These are phyloP conservation scores for Raja brachyura DNA, from an alignment of 2,113 vertebrate species.

Conservation along the genomic window DNA sequence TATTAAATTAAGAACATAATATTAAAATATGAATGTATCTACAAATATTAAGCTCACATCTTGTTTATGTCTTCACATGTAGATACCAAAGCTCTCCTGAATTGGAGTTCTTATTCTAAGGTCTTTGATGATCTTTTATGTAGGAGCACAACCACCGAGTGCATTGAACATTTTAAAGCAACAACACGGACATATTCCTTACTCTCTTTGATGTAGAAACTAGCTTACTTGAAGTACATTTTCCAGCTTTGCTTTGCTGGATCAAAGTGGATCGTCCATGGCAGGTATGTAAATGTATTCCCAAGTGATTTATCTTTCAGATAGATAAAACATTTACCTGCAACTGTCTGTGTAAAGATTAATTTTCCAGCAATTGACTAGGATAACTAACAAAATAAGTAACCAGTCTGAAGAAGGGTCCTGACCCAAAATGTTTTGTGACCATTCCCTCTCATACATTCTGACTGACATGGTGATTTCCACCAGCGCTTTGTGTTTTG, in stretches of 20 bases:
- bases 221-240: not conserved
- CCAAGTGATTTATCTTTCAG: not conserved
- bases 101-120: not conserved
- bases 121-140: slow-evolving; percentile 6
- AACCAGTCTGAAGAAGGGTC: no score
- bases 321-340: not conserved
- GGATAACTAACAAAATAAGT: not conserved
- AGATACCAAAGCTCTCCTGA: not conserved
- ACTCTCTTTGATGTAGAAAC: not conserved
- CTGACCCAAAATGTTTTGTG: no score
- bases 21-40: not conserved
- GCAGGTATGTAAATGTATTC: not conserved
- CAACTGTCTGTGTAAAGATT: not conserved
- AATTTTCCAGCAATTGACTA: not conserved
- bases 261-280: slow-evolving; percentile 14
- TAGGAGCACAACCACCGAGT: not conserved
- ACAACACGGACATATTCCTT: not conserved
- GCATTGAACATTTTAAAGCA: not conserved
- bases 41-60: not conserved
- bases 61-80: not conserved
- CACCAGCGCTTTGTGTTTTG: no score
- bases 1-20: not conserved
- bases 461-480: no score
- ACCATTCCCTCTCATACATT: no score
- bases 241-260: not conserved